phyloP scores from a whole-genome alignment of 2,888 invertebrate genomes.

The Hymenopus coronatus region DNA sequence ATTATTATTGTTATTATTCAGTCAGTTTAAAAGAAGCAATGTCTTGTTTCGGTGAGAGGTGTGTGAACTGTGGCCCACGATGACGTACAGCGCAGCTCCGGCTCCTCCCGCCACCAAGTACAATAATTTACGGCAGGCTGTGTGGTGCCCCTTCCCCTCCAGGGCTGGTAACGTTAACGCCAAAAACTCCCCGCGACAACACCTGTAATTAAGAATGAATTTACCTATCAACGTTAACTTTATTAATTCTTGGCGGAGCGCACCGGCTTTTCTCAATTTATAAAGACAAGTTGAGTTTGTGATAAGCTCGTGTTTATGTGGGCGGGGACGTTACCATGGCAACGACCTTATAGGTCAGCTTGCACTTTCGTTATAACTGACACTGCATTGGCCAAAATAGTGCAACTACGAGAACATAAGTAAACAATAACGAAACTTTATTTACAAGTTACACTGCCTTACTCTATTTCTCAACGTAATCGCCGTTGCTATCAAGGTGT shows the following conservation, averaged over 20 bases:
- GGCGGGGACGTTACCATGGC: too few relatives aligned
- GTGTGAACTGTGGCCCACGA: neutral
- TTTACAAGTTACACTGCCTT: too few relatives aligned
- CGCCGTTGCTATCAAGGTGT: too few relatives aligned
- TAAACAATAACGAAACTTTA: too few relatives aligned
- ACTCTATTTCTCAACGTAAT: too few relatives aligned
- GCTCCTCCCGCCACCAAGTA: neutral
- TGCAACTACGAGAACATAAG: too few relatives aligned
- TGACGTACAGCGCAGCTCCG: neutral
- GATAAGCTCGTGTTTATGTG: neutral
- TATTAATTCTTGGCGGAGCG: neutral
- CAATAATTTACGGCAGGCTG: neutral
- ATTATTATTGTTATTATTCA: too few relatives aligned
- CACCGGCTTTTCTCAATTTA: neutral
- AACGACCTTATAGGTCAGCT: too few relatives aligned
- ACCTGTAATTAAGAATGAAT: conserved; percentile 16
- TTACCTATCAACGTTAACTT: conserved; percentile 3
- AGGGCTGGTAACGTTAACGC: neutral
- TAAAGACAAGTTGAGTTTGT: conserved; percentile 5
- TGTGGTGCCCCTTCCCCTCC: neutral
- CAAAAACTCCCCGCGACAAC: neutral
- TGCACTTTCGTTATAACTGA: too few relatives aligned
- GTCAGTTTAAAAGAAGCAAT: too few relatives aligned
- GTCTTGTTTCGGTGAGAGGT: too few relatives aligned
- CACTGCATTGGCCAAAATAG: too few relatives aligned